These are phyloP conservation scores for Drosophila meridionalis DNA, from an alignment of 2,888 invertebrate genomes.

Conservation along the genomic window DNA sequence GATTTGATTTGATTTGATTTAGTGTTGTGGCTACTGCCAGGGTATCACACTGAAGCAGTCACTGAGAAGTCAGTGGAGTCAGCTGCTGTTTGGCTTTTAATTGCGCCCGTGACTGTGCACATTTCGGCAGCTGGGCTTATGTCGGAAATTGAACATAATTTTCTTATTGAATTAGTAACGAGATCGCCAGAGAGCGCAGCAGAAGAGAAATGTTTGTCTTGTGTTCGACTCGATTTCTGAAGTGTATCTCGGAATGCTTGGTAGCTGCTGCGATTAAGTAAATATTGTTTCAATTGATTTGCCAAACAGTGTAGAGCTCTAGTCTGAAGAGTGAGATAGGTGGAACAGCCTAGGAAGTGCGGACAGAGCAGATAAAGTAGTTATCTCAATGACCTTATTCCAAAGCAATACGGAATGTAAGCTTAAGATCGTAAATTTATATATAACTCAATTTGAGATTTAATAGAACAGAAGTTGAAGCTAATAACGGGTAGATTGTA, in stretches of 20 bases:
- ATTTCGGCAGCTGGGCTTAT: conserved; percentile 25
- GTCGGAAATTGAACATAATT: conserved; percentile 76
- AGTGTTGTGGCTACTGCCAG: conserved; percentile 67
- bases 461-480: neutral
- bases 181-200: conserved; percentile 39
- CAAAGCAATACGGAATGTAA: neutral
- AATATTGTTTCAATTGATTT: conserved; percentile 76
- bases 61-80: conserved; percentile 36
- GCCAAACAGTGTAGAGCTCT: conserved; percentile 54
- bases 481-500: neutral
- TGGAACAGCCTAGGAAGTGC: conserved; percentile 31
- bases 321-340: conserved; percentile 31
- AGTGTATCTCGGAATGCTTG: conserved; percentile 75
- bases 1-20: conserved; percentile 75
- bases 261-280: conserved; percentile 65
- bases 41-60: conserved; percentile 6
- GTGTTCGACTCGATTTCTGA: conserved; percentile 75
- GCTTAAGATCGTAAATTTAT: neutral
- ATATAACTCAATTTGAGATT: neutral
- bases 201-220: conserved; percentile 59
- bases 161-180: conserved; percentile 69
- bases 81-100: conserved; percentile 80
- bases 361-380: neutral
- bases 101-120: conserved; percentile 68
- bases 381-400: conserved; percentile 10